Evolutionary conservation across 2,888 invertebrate species (phyloP).

Genomic region (Amaurobius ferox): DNA sequence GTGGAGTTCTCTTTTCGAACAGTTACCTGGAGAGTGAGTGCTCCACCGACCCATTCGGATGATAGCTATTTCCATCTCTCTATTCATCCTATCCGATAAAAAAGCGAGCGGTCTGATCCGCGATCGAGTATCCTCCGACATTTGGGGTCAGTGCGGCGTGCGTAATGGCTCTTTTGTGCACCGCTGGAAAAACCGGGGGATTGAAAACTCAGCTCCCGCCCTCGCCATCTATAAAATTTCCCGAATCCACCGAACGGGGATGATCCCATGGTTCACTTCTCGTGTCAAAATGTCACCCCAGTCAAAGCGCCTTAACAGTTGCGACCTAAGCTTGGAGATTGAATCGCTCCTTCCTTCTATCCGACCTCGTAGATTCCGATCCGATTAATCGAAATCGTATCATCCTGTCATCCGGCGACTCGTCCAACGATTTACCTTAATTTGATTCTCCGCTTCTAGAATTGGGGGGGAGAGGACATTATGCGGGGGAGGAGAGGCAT

Average conservation of each 20-base stretch:
- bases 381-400: slow-evolving; percentile 72
- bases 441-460: slow-evolving; percentile 50
- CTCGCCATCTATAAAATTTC: slow-evolving; percentile 32
- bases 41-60: background rate
- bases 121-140: slow-evolving; percentile 33
- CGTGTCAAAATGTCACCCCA: slow-evolving; percentile 72
- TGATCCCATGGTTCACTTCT: slow-evolving; percentile 69
- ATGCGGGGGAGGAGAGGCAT: background rate
- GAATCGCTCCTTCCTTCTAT: slow-evolving; percentile 41
- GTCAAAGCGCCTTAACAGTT: slow-evolving; percentile 69
- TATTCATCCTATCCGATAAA: slow-evolving; percentile 32
- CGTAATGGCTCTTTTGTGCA: slow-evolving; percentile 65
- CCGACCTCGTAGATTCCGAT: slow-evolving; percentile 49
- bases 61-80: background rate
- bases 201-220: slow-evolving; percentile 18
- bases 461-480: background rate
- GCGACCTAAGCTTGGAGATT: slow-evolving; percentile 56
- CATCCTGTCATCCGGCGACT: slow-evolving; percentile 65
- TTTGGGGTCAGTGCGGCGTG: slow-evolving; percentile 62
- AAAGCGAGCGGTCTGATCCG: slow-evolving; percentile 49
- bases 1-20: too few relatives aligned
- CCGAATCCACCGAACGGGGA: slow-evolving; percentile 33
- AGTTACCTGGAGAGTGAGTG: background rate
- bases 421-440: slow-evolving; percentile 67
- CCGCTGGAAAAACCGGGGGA: background rate